Evolutionary conservation across 2,888 invertebrate species (phyloP), one percentile per base, ranked within the genome.

Genomic region (Epistrophella euchroma): DNA sequence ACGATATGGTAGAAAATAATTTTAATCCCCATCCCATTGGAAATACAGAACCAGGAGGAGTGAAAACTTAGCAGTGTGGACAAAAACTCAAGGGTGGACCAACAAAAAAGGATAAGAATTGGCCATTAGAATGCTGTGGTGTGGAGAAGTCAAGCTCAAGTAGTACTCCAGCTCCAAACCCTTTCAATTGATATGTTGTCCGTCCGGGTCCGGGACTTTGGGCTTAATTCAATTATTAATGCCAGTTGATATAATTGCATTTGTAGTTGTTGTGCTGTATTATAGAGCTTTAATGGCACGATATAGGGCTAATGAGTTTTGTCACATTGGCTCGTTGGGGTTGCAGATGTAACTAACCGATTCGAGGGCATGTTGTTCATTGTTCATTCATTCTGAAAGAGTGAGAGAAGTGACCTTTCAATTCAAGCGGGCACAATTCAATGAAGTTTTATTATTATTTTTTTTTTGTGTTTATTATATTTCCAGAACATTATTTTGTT

Each of bases 181-280:
- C 17, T 58, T 66, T 45, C 56, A 72, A 77, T 77, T 77, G 77
- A 77, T 66, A 64, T 19, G 64, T 62, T 80, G 50, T 60, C 32
- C 66, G 58, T 60, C 55, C 75, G 37, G 56, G 58, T 60, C 55
- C 75, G 37, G 56, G 55, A 56, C 52, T 73, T 74, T 68, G 43
- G 68, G 56, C 79, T 84, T 84, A 84, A 84, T 84, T 84, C 74
- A 84, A 84, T 79, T 84, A 84, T 74, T 84, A 84, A 79, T 56
- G 79, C 79, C 74, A 84, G 79, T 84, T 79, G 74, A 79, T 79
- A 75, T 79, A 84, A 84, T 84, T 84, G 84, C 84, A 84, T 45
- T 83, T 79, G 74, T 70, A 79, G 50, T 66, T 78, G 73, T 73
- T 73, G 60, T 78, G 52, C 68, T 73, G 45, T 68, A 52, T 68